phyloP scores from a whole-genome alignment of 1,140 invertebrate genomes.

The Chrysoperla carnea region DNA sequence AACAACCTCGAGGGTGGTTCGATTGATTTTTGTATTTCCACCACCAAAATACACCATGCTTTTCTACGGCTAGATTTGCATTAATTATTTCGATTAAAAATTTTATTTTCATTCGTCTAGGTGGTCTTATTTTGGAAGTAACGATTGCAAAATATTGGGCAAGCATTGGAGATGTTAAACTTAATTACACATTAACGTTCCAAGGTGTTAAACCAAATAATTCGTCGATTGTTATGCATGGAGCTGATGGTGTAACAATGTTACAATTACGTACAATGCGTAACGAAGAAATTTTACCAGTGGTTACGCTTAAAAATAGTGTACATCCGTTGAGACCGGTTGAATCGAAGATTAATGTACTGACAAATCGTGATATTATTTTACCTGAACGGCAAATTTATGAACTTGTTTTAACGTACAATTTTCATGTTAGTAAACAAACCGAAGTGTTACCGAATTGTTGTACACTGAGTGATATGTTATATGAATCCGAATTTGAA shows the following conservation, averaged over 20 bases:
- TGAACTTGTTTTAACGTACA: slow-evolving; percentile 72
- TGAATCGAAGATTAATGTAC: slow-evolving; percentile 58
- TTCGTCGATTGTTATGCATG: slow-evolving; percentile 42
- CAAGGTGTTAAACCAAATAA: slow-evolving; percentile 59
- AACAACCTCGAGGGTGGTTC: too few species aligned
- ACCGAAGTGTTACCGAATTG: slow-evolving; percentile 69
- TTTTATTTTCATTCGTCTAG: slow-evolving; percentile 24
- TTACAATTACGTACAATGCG: slow-evolving; percentile 53
- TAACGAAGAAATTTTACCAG: slow-evolving; percentile 64
- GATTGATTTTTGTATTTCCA: too few species aligned
- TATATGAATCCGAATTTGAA: slow-evolving; percentile 91
- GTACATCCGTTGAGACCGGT: slow-evolving; percentile 60
- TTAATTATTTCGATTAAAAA: background rate
- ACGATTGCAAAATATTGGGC: slow-evolving; percentile 92
- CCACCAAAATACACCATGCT: too few species aligned
- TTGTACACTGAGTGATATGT: slow-evolving; percentile 61
- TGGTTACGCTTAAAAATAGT: slow-evolving; percentile 53
- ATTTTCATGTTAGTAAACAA: slow-evolving; percentile 62
- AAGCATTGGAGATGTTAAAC: slow-evolving; percentile 52
- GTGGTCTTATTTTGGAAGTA: slow-evolving; percentile 63
- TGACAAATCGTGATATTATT: slow-evolving; percentile 65
- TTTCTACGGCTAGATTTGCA: too few species aligned
- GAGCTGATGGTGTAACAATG: slow-evolving; percentile 56
- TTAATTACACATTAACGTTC: slow-evolving; percentile 66
- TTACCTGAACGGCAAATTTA: slow-evolving; percentile 78